Evolutionary conservation across 2,797 vertebrate genomes (phyloP), one percentile per base, ranked within the genome.

Genomic region (Arctocebus calabarensis): DNA sequence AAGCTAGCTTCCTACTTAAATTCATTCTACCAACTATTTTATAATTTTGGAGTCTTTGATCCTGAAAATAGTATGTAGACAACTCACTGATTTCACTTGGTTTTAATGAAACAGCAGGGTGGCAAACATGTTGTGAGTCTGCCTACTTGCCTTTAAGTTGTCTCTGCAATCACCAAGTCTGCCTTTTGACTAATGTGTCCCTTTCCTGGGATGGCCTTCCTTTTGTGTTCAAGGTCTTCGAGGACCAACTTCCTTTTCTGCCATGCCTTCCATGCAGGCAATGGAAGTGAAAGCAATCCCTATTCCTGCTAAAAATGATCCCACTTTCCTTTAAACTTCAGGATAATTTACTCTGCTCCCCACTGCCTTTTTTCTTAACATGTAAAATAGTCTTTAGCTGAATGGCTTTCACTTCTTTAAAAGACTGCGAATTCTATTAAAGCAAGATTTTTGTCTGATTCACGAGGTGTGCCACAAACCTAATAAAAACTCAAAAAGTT

Each of bases 381-480:
- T 32, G 10, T 34, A 37, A 95, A 75, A 75, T 1, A 37, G 14
- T 34, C 91, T 93, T 87, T 43, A 90, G 45, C 11, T 92, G 37
- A 87, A 89, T 93, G 40, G 32, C 78, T 84, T 88, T 91, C 25
- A 78, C 23, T 93, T 90, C 32, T 40, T 5, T 61, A 70, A 84
- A 92, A 93, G 77, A 93, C 22, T 55, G 2, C 20, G 78, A 73
- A 29, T 93, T 95, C 14, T 34, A 68, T 57, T 66, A 90, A 81
- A 95, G 48, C 12, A 87, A 48, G 22, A 45, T 55, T 61, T 93
- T 79, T 86, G 81, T 20, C 25, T 94, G 61, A 91, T 87, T 87
- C 23, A 40, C 40, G 16, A 89, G 75, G 32, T 77, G 32, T 77
- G n/a, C 34, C 43, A 70, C 78, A 32, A 96, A 87, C 45, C 27